These are phyloP conservation scores for Chesias legatella DNA, from an alignment of 2,888 invertebrate genomes.

Conservation along the genomic window DNA sequence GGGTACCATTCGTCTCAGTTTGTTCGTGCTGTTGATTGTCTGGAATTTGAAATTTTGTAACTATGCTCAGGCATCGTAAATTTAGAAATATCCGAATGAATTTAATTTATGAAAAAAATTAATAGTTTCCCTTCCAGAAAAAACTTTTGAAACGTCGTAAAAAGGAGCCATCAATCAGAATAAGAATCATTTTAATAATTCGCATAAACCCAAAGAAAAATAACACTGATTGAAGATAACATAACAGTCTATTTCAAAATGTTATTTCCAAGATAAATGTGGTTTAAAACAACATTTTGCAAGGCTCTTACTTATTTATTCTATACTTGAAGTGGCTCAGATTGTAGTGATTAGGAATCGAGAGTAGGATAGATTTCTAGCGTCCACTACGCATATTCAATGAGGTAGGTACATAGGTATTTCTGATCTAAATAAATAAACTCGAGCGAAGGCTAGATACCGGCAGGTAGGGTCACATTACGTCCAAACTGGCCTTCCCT, in stretches of 20 bases:
- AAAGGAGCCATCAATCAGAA: too few species aligned
- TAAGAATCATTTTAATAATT: too few species aligned
- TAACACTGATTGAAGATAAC: too few species aligned
- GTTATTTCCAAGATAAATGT: constrained; percentile 10
- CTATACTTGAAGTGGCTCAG: constrained; percentile 17
- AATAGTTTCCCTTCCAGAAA: too few species aligned
- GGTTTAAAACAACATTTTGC: constrained; percentile 5
- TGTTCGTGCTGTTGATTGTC: constrained; percentile 19
- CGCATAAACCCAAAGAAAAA: too few species aligned
- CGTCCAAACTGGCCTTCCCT: too few species aligned
- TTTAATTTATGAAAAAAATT: too few species aligned
- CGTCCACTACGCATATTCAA: constrained; percentile 15
- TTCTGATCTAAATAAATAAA: too few species aligned
- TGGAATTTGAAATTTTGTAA: constrained; percentile 8
- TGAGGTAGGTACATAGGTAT: constrained; percentile 5
- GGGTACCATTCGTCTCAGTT: constrained; percentile 13
- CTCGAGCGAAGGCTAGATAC: too few species aligned
- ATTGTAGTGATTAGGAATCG: constrained; percentile 20
- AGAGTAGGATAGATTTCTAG: constrained; percentile 16
- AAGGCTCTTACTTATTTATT: constrained; percentile 14
- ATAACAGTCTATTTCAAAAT: constrained; percentile 2
- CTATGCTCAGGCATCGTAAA: not conserved
- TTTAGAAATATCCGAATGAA: not conserved
- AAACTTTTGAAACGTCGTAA: too few species aligned
- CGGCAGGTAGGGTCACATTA: too few species aligned